These are phyloP conservation scores for Morus bassanus DNA, from an alignment of 2,797 vertebrate species.

Conservation along the genomic window DNA sequence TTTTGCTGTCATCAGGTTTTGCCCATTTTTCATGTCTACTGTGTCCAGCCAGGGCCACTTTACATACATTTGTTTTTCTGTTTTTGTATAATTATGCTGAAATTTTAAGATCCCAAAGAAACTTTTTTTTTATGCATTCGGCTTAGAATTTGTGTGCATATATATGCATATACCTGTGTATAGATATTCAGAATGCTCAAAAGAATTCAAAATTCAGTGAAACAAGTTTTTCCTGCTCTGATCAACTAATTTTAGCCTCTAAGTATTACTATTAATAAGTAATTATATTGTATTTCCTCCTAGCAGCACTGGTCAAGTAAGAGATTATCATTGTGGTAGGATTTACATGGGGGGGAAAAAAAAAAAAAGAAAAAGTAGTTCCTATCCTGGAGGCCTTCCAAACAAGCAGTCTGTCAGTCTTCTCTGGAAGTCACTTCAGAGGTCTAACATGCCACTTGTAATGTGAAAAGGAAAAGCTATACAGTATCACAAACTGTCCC, in stretches of 20 bases:
- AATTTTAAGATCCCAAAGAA: not conserved
- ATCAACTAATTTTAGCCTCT: not conserved
- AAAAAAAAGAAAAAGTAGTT: not conserved
- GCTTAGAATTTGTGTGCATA: not conserved
- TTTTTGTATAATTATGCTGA: not conserved
- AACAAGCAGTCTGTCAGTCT: not conserved
- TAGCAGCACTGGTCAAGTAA: not conserved
- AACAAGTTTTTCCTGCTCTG: not conserved
- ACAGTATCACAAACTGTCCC: not conserved
- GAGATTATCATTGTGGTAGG: not conserved
- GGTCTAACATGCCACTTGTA: rapidly evolving
- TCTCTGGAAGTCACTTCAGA: not conserved
- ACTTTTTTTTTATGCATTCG: not conserved
- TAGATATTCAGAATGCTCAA: not conserved
- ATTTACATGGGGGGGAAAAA: not conserved
- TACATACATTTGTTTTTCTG: not conserved
- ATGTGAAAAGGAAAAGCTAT: not conserved
- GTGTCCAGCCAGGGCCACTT: not conserved
- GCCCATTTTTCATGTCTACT: not conserved
- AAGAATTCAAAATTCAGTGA: not conserved
- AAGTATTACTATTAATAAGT: not conserved
- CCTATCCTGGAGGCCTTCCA: not conserved
- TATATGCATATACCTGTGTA: too few relatives aligned
- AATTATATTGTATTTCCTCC: not conserved
- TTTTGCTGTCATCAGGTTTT: not conserved